phyloP scores from a whole-genome alignment of 2,113 vertebrate genomes.

The Rhea americana region DNA sequence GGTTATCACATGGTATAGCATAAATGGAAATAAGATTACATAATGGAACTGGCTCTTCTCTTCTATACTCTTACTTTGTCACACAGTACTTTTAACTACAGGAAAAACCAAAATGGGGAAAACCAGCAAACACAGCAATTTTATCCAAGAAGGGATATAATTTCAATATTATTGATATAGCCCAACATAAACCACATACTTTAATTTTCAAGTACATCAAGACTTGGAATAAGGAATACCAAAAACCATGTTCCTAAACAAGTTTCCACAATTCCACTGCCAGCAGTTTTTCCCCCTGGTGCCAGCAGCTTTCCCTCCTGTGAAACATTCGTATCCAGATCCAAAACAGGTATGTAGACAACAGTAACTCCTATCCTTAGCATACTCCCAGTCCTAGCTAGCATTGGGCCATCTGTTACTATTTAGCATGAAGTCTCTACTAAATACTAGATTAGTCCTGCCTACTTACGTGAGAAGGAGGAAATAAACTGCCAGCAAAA shows the following conservation, averaged over 20 bases:
- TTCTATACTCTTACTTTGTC: constrained; percentile 33
- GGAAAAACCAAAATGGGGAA: background rate
- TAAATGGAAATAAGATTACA: constrained; percentile 42
- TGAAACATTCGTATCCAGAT: background rate
- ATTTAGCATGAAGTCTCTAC: constrained; percentile 27
- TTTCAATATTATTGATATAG: constrained; percentile 51
- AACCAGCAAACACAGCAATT: constrained; percentile 51
- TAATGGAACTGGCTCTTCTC: constrained; percentile 38
- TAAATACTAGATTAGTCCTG: background rate
- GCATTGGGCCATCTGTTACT: constrained; percentile 16
- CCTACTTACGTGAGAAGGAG: background rate
- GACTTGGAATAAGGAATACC: background rate
- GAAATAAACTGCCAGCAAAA: constrained; percentile 39
- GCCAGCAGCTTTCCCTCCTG: constrained; percentile 15
- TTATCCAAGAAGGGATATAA: constrained; percentile 45
- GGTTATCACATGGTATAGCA: background rate
- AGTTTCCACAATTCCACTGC: background rate
- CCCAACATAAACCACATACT: constrained; percentile 40
- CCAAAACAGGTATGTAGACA: constrained; percentile 7
- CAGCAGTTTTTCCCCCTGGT: background rate
- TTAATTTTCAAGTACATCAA: constrained; percentile 25
- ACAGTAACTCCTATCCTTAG: background rate
- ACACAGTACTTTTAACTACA: constrained; percentile 24
- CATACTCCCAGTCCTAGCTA: constrained; percentile 20
- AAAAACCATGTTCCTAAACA: constrained; percentile 16